These are phyloP conservation scores for Condylura cristata DNA, from an alignment of 2,113 vertebrate genomes.

Conservation along the genomic window DNA sequence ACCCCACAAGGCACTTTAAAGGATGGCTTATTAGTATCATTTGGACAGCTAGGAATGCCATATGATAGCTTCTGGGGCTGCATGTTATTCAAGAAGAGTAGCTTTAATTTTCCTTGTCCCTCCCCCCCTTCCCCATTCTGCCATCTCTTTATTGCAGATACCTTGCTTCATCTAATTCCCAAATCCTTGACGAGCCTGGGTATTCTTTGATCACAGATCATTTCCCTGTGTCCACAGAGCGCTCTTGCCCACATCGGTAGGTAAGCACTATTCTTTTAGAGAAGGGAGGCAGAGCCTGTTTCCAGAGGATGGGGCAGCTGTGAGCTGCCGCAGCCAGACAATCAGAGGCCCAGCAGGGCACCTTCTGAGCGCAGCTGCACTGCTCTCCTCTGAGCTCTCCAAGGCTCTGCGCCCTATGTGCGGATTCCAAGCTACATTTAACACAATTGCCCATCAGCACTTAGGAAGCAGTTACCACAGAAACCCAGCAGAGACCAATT, in stretches of 20 bases:
- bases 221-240: background rate
- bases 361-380: constrained; percentile 86
- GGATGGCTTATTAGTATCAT: constrained; percentile 75
- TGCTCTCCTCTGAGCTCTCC: constrained; percentile 83
- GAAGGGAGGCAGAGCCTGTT: constrained; percentile 43
- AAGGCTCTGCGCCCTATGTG: constrained; percentile 84
- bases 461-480: constrained; percentile 92
- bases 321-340: constrained; percentile 80
- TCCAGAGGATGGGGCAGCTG: constrained; percentile 80
- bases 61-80: constrained; percentile 72
- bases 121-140: background rate
- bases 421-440: constrained; percentile 91
- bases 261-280: constrained; percentile 11
- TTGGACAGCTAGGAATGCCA: constrained; percentile 73
- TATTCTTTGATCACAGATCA: constrained; percentile 58
- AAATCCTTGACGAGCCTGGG: background rate
- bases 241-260: background rate
- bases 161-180: background rate
- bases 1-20: constrained; percentile 67
- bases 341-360: constrained; percentile 87
- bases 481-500: constrained; percentile 92
- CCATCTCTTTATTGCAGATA: background rate
- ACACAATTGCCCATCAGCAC: constrained; percentile 90
- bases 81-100: constrained; percentile 71
- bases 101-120: constrained; percentile 13